Conservation (phyloP, 2,888 invertebrate genomes). For the Apodemia zela region DNA sequence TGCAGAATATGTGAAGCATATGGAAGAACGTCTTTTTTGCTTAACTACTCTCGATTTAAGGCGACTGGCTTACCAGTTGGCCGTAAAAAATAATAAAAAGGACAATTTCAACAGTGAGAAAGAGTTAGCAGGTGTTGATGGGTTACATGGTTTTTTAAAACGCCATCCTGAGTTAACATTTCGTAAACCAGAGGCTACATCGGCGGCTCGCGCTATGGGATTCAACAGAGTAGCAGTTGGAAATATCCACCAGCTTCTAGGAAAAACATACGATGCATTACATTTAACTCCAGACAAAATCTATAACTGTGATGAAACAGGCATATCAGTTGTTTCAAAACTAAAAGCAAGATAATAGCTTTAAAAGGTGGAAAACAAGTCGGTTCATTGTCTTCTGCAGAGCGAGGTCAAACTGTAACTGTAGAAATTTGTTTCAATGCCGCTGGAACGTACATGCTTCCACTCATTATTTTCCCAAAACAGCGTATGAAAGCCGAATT, state of each 20-base stretch:
- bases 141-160: slow-evolving; percentile 36
- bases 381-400: slow-evolving; percentile 34
- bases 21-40: slow-evolving; percentile 34
- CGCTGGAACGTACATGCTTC: slow-evolving; percentile 33
- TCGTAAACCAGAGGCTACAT: slow-evolving; percentile 34
- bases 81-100: slow-evolving; percentile 31
- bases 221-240: slow-evolving; percentile 40
- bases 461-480: slow-evolving; percentile 36
- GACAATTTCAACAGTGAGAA: slow-evolving; percentile 32
- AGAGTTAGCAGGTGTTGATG: slow-evolving; percentile 39
- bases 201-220: slow-evolving; percentile 41
- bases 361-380: slow-evolving; percentile 38
- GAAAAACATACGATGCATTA: slow-evolving; percentile 31
- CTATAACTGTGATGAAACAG: slow-evolving; percentile 42
- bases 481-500: slow-evolving; percentile 39
- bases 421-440: slow-evolving; percentile 40
- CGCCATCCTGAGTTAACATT: slow-evolving; percentile 33
- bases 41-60: slow-evolving; percentile 30
- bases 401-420: slow-evolving; percentile 38
- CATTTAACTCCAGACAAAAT: slow-evolving; percentile 37
- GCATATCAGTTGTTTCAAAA: slow-evolving; percentile 37
- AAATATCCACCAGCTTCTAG: slow-evolving; percentile 32
- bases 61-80: slow-evolving; percentile 32
- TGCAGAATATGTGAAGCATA: slow-evolving; percentile 32
- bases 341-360: slow-evolving; percentile 34